Conservation (phyloP, 2,888 invertebrate genomes). For the Branchellion lobata region DNA sequence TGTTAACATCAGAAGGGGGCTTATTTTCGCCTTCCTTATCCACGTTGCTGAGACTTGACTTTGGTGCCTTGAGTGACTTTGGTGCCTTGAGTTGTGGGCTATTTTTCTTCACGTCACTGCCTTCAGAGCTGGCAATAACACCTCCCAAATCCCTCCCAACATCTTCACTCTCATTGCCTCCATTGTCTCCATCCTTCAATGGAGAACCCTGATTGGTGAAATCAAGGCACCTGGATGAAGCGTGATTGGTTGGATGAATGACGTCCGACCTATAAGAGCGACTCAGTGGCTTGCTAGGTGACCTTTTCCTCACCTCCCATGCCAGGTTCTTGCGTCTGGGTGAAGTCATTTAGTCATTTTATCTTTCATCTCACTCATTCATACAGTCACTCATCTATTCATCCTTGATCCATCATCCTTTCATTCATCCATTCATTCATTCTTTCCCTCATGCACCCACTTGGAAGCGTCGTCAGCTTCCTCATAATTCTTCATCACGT, state of each 20-base stretch:
- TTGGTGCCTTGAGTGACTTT: too few species aligned
- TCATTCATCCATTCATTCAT: too few species aligned
- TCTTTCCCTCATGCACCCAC: conserved; percentile 50
- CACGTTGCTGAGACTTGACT: too few species aligned
- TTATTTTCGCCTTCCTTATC: too few species aligned
- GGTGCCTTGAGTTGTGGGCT: too few species aligned
- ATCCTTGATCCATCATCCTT: too few species aligned
- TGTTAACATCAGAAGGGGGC: neutral
- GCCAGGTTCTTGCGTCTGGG: conserved; percentile 66
- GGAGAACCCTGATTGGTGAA: neutral
- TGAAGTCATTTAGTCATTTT: too few species aligned
- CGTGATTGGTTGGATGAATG: neutral
- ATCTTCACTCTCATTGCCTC: neutral
- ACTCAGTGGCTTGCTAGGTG: conserved; percentile 58
- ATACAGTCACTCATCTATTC: too few species aligned
- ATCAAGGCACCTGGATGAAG: neutral
- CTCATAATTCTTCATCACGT: conserved; percentile 89
- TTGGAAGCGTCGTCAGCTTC: conserved; percentile 71
- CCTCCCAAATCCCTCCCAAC: neutral
- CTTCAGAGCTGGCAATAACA: neutral
- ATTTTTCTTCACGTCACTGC: too few species aligned
- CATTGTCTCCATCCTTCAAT: neutral
- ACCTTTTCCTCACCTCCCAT: conserved; percentile 90
- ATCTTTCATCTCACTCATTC: too few species aligned
- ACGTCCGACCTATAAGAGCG: conserved; percentile 15